These are phyloP conservation scores for Falco berigora DNA, from an alignment of 2,797 vertebrate species.

Conservation along the genomic window DNA sequence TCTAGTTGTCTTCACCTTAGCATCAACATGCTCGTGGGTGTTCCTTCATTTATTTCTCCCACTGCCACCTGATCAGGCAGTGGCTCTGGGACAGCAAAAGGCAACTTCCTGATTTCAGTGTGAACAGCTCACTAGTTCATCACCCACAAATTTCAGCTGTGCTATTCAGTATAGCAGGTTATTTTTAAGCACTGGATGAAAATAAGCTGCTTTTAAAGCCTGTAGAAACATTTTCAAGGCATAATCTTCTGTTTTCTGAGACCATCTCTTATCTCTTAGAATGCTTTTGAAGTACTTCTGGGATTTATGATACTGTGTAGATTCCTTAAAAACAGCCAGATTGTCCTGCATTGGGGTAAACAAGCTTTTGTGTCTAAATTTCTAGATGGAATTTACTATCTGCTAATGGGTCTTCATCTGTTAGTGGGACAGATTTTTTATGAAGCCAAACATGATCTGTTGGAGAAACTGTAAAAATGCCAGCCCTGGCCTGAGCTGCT, in stretches of 20 bases:
- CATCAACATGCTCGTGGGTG: neutral
- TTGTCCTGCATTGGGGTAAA: neutral
- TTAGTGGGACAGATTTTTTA: neutral
- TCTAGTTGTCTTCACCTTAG: neutral
- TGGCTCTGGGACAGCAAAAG: neutral
- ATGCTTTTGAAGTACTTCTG: neutral
- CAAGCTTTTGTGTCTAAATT: neutral
- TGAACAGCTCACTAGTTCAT: neutral
- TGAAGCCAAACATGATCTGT: neutral
- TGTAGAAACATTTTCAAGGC: neutral
- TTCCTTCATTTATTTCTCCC: neutral
- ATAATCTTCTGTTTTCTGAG: neutral
- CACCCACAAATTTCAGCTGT: neutral
- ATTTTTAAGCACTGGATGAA: neutral
- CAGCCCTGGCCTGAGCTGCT: neutral
- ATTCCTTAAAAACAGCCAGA: neutral
- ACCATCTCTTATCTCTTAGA: neutral
- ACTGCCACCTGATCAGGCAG: neutral
- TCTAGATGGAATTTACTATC: neutral
- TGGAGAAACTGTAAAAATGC: neutral
- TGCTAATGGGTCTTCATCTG: neutral
- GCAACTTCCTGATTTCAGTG: rapidly evolving
- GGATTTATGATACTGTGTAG: neutral
- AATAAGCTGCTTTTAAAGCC: neutral
- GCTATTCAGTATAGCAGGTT: neutral